Base-by-base conservation (phyloP, 2,888 invertebrate species). In the Julus scanicus region DNA sequence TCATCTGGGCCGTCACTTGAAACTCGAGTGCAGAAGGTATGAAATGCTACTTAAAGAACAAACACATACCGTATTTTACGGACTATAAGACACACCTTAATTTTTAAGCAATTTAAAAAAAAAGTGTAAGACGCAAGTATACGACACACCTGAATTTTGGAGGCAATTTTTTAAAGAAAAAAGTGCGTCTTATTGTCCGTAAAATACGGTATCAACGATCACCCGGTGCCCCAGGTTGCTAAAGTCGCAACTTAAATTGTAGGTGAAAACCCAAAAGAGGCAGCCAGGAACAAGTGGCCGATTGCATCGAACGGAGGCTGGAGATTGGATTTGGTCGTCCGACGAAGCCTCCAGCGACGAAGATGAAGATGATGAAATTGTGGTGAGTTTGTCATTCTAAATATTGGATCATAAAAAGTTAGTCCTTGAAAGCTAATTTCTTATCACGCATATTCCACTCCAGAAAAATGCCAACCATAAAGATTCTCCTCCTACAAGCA, bases 261-360 rank as follows among this genome's bases (percentile, higher is more conserved):
- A 90, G 90, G 88, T 90, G 40, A 91, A 90, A 93, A 95, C 95
- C 89, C 94, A 95, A 89, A 95, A 95, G 92, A 94, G 97, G 89
- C 96, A 96, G 92, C 97, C 97, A 0, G 97, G 97, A 48, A 95
- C 97, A 0, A 96, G 96, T 39, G 96, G 96, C 20, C 94, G 96
- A 0, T 93, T 98, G 90, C 98, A 98, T 92, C 95, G 98, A 91
- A 98, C 98, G 90, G 97, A 97, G 91, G 98, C 98, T 40, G 99
- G 99, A 63, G 98, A 98, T 92, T 99, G 99, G 99, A 98, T 98
- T 89, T 99, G 99, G 98, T 98, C 98, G 89, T 97, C 97, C 91
- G 97, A 97, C 91, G 98, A 98, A 91, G 97, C 98, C 90, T 96
- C 95, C 90, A 95, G 94, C 88, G 87, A 88, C 2, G 86, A 88